These are phyloP conservation scores for Heliconius hortense DNA, from an alignment of 2,888 invertebrate species.

Conservation along the genomic window DNA sequence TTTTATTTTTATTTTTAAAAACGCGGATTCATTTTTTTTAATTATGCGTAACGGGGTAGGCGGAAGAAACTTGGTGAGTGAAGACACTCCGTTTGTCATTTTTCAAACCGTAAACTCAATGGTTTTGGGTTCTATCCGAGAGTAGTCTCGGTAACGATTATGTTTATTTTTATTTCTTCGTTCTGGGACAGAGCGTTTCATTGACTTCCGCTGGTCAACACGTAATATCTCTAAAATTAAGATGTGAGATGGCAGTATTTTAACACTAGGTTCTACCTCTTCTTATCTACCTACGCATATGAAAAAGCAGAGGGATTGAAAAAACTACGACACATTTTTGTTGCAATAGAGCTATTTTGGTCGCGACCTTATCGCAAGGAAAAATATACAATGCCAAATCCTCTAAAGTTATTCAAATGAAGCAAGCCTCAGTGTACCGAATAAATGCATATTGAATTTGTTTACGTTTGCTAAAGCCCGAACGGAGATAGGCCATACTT, in stretches of 20 bases:
- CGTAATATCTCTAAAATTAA: background rate
- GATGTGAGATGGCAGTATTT: background rate
- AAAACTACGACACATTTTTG: background rate
- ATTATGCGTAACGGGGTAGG: background rate
- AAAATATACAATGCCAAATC: conserved; percentile 50
- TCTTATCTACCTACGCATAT: background rate
- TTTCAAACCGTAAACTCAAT: background rate
- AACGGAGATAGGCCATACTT: conserved; percentile 67
- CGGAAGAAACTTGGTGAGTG: background rate
- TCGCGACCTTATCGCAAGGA: conserved; percentile 26
- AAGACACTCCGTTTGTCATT: background rate
- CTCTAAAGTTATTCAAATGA: conserved; percentile 77
- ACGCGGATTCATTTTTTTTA: no score
- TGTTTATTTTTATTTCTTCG: background rate
- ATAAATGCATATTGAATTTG: conserved; percentile 81
- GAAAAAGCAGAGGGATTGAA: background rate
- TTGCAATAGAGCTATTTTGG: conserved; percentile 14
- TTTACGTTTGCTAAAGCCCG: conserved; percentile 72
- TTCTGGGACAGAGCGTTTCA: background rate
- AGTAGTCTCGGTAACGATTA: background rate
- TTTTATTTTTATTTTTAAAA: background rate
- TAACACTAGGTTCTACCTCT: background rate
- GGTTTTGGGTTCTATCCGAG: background rate
- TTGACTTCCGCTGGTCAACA: background rate
- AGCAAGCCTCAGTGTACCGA: conserved; percentile 64